A percentile compares a stretch with the other conserved stretches of the same genome.
These are phyloP conservation scores for Sinopyrophorus schimmeli DNA, from an alignment of 2,888 invertebrate genomes.

Conservation along the genomic window DNA sequence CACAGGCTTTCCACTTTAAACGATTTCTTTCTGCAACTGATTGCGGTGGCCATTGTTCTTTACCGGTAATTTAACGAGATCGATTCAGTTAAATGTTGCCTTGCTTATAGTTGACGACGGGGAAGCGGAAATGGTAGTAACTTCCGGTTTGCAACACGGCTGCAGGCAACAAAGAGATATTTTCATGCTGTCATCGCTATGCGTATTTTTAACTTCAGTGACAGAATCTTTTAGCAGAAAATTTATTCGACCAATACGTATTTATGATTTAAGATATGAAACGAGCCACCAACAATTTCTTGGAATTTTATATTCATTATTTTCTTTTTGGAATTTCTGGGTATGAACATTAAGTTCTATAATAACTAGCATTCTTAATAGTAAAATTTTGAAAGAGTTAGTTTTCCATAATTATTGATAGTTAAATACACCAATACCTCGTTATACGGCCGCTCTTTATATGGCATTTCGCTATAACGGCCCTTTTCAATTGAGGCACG, in stretches of 20 bases:
- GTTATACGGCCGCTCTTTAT: too few relatives aligned
- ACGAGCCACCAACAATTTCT: too few relatives aligned
- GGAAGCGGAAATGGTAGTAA: conserved; percentile 48
- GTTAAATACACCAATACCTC: too few relatives aligned
- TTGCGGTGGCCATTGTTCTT: conserved; percentile 48
- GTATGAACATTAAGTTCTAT: too few relatives aligned
- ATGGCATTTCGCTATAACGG: too few relatives aligned
- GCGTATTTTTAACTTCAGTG: conserved; percentile 22
- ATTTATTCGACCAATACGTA: too few relatives aligned
- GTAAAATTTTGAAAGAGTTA: too few relatives aligned
- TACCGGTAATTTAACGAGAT: conserved; percentile 47
- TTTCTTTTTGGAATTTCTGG: too few relatives aligned
- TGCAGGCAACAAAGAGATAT: conserved; percentile 35
- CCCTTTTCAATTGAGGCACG: too few relatives aligned
- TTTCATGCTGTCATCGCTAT: conserved; percentile 28
- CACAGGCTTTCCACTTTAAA: conserved; percentile 36
- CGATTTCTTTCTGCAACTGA: conserved; percentile 44
- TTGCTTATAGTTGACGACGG: conserved; percentile 43
- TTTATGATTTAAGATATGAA: conserved; percentile 8
- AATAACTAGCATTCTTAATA: too few relatives aligned
- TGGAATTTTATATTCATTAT: too few relatives aligned
- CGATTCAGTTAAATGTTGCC: conserved; percentile 48
- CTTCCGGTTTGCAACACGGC: conserved; percentile 44
- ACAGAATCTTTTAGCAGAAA: conserved; percentile 20
- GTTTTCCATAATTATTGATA: too few relatives aligned